Conservation (phyloP, 2,113 vertebrate species). For the Balaeniceps rex region DNA sequence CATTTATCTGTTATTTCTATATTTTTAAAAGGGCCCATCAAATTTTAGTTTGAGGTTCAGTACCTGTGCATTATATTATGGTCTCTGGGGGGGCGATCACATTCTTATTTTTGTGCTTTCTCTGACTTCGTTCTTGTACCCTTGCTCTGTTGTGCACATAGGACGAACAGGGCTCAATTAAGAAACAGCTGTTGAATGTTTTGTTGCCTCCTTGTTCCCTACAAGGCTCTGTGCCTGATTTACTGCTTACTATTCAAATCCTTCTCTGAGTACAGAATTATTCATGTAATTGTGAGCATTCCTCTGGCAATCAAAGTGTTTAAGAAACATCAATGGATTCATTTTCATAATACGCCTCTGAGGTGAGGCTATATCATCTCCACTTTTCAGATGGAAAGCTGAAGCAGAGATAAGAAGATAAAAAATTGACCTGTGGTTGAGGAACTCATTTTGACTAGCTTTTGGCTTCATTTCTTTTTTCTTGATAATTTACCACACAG, state of each 20-base stretch:
- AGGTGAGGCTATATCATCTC: not conserved
- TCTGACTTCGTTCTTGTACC: not conserved
- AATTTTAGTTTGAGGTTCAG: not conserved
- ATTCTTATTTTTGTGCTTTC: not conserved
- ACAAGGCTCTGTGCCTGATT: not conserved
- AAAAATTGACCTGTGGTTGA: conserved; percentile 7
- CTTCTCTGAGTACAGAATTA: conserved; percentile 9
- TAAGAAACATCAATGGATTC: conserved; percentile 29
- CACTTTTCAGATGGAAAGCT: conserved; percentile 8
- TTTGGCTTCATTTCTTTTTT: not conserved
- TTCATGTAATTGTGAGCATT: conserved; percentile 32
- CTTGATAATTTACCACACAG: not conserved
- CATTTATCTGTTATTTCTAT: not conserved
- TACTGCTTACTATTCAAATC: conserved; percentile 36
- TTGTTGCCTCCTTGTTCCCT: not conserved
- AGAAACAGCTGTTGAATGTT: conserved; percentile 1
- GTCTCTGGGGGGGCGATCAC: not conserved
- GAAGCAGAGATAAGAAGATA: conserved; percentile 26
- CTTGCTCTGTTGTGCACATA: not conserved
- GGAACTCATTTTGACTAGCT: not conserved
- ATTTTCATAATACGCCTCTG: conserved; percentile 26
- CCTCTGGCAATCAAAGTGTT: conserved; percentile 25
- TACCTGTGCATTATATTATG: not conserved
- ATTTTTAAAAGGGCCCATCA: not conserved
- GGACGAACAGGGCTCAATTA: not conserved